These are phyloP conservation scores for Liparis tanakae DNA, from an alignment of 2,797 vertebrate species.

Conservation along the genomic window DNA sequence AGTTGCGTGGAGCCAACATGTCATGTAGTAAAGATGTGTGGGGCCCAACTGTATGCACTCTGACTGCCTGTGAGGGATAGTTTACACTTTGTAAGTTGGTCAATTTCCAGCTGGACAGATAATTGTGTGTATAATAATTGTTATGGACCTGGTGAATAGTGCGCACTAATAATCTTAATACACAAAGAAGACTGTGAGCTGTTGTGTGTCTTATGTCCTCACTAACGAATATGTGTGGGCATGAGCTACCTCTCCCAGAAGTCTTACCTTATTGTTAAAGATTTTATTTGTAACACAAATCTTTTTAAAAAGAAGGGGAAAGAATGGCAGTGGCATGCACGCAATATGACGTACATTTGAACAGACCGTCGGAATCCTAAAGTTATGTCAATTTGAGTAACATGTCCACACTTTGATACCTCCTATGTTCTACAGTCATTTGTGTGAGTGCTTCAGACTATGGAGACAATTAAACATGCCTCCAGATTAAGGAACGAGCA, in stretches of 20 bases:
- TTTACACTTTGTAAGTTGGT: conserved; percentile 31
- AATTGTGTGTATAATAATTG: conserved; percentile 16
- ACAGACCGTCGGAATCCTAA: conserved; percentile 28
- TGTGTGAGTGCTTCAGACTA: conserved; percentile 52
- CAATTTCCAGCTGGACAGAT: conserved; percentile 6
- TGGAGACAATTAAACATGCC: conserved; percentile 59
- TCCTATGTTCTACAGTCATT: conserved; percentile 52
- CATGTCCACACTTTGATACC: conserved; percentile 56
- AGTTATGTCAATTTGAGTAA: conserved; percentile 41
- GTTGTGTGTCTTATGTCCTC: conserved; percentile 37
- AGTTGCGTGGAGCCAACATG: conserved; percentile 13
- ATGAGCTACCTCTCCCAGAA: conserved; percentile 39
- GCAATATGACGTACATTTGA: conserved; percentile 46
- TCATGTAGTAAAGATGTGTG: conserved; percentile 21
- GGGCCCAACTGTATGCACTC: conserved; percentile 27
- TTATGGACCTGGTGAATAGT: conserved; percentile 33
- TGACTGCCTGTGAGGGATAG: conserved; percentile 29
- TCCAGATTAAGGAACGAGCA: conserved; percentile 34
- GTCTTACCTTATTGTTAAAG: conserved; percentile 10
- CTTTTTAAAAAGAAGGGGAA: background rate
- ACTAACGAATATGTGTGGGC: conserved; percentile 35
- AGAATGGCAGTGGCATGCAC: conserved; percentile 46
- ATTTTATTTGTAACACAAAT: conserved; percentile 38
- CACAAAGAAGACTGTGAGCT: conserved; percentile 34
- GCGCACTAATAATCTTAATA: conserved; percentile 43